These are phyloP conservation scores for Apis mellifera DNA, from an alignment of 1,140 invertebrate species.

Conservation along the genomic window DNA sequence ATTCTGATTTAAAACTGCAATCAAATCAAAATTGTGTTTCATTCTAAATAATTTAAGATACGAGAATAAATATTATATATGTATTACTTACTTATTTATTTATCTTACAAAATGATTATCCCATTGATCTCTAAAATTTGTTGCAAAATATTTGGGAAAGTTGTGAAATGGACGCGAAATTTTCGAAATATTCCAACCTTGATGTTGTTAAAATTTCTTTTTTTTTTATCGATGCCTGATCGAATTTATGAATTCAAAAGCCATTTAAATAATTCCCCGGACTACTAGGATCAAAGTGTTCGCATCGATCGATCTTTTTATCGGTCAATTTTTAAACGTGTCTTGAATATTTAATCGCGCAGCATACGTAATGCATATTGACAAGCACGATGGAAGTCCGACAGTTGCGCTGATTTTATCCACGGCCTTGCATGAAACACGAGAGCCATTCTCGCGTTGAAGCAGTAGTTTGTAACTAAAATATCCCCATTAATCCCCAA, in stretches of 20 bases:
- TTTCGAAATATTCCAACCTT: background rate
- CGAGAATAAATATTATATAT: too few species aligned
- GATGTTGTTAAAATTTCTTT: background rate
- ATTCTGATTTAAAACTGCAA: too few species aligned
- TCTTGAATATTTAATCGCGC: constrained; percentile 25
- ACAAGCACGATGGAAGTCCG: constrained; percentile 17
- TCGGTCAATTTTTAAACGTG: constrained; percentile 14
- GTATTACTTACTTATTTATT: too few species aligned
- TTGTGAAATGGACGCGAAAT: too few species aligned
- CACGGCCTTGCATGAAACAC: constrained; percentile 51
- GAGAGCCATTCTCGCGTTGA: constrained; percentile 29
- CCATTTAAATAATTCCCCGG: background rate
- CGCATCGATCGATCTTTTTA: background rate
- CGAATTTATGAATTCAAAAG: background rate
- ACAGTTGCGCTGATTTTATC: constrained; percentile 51
- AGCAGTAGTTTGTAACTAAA: constrained; percentile 40
- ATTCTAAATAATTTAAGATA: too few species aligned
- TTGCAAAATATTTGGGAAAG: too few species aligned
- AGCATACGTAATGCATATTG: constrained; percentile 11
- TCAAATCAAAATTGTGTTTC: too few species aligned
- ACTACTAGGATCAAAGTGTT: background rate
- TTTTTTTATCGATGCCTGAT: background rate
- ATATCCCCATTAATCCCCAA: constrained; percentile 43
- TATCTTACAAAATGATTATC: too few species aligned
- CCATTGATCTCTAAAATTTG: too few species aligned